Conservation (phyloP, 2,888 invertebrate genomes). For the Ectropis crepuscularia region DNA sequence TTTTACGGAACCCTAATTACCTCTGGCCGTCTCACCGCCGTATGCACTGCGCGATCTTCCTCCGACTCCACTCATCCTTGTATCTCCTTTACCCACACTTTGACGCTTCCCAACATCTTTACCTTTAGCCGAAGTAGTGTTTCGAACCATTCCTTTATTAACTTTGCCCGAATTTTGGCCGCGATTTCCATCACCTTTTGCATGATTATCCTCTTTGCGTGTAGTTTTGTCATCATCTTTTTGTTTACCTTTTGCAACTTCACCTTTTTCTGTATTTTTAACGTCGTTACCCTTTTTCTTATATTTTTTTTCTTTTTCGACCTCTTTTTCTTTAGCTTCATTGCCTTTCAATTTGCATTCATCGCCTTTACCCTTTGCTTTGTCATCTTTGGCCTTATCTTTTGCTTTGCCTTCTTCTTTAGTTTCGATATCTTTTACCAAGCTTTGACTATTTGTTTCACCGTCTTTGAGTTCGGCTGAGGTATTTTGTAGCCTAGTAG, state of each 20-base stretch:
- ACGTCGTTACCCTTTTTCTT: neutral
- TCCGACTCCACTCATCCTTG: neutral
- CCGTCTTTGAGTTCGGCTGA: constrained; percentile 21
- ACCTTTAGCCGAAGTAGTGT: neutral
- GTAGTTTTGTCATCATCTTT: neutral
- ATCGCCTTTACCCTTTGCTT: constrained; percentile 1
- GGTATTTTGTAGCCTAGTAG: constrained; percentile 43
- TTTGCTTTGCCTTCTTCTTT: neutral
- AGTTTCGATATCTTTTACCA: constrained; percentile 8
- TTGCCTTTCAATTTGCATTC: neutral
- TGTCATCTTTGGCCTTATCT: neutral
- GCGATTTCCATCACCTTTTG: neutral
- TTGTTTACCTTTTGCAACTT: neutral
- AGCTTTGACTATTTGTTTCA: neutral
- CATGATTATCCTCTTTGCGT: neutral
- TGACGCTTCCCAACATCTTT: neutral
- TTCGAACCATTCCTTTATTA: neutral
- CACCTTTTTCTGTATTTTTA: neutral
- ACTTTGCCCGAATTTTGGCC: neutral
- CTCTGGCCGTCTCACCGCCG: neutral
- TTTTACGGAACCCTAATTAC: no score
- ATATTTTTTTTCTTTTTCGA: neutral
- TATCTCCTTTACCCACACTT: neutral
- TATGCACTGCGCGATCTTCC: constrained; percentile 7
- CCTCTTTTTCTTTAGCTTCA: neutral